Evolutionary conservation across 1,140 invertebrate genomes (phyloP).

Genomic region (Myzus persicae): DNA sequence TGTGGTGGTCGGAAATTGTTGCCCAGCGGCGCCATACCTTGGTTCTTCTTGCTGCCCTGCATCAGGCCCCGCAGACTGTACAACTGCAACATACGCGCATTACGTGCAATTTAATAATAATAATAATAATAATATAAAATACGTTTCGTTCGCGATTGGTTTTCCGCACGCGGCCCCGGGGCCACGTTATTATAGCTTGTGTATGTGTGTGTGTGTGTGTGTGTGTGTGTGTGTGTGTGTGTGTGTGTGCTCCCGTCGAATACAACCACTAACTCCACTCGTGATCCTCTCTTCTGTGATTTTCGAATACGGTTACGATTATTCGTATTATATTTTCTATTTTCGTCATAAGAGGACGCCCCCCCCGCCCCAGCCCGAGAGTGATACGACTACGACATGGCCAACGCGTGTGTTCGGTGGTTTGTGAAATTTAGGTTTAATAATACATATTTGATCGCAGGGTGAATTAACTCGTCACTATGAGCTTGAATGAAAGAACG

Average conservation of each 20-base stretch:
- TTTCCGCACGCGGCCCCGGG: neutral
- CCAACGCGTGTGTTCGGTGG: too few species aligned
- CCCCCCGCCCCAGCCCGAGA: too few species aligned
- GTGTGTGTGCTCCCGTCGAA: too few species aligned
- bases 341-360: too few species aligned
- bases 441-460: too few species aligned
- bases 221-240: neutral
- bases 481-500: too few species aligned
- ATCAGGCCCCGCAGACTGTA: conserved; percentile 81
- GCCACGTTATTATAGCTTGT: neutral
- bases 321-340: neutral
- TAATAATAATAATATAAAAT: conserved; percentile 54
- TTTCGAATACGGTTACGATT: neutral
- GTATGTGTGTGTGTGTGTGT: neutral
- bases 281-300: too few species aligned
- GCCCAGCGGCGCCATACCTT: conserved; percentile 87
- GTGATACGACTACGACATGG: too few species aligned
- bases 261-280: too few species aligned
- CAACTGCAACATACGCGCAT: conserved; percentile 70
- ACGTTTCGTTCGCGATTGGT: neutral
- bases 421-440: too few species aligned
- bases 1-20: conserved; percentile 93
- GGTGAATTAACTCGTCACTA: too few species aligned
- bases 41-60: conserved; percentile 84
- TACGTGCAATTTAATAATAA: conserved; percentile 60